Conservation (phyloP, 2,113 vertebrate species). For the Todiramphus chloris region DNA sequence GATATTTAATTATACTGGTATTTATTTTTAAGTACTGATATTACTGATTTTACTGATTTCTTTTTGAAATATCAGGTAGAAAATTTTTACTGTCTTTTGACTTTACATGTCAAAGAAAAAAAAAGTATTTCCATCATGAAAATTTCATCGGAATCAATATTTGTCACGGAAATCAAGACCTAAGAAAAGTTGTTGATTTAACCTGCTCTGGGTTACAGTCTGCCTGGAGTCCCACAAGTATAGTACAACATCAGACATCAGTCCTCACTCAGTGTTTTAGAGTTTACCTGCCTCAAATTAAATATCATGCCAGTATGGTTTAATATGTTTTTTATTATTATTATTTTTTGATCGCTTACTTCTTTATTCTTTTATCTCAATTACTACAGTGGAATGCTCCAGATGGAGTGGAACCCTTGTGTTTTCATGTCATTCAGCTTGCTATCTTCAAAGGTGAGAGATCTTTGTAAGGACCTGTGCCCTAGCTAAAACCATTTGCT, state of each 20-base stretch:
- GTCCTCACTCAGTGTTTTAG: background rate
- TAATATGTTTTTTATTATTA: background rate
- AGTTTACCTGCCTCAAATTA: background rate
- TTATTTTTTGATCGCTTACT: background rate
- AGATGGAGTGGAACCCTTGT: background rate
- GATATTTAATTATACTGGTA: background rate
- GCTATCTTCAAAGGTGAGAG: background rate
- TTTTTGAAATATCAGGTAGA: background rate
- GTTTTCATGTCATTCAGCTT: background rate
- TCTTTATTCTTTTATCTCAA: background rate
- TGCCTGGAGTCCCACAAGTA: background rate
- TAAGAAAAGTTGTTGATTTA: background rate
- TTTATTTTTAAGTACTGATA: background rate
- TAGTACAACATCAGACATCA: background rate
- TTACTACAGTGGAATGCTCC: background rate
- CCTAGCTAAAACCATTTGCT: background rate
- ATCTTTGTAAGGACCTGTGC: rapidly evolving
- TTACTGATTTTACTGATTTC: background rate
- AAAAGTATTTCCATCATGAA: background rate
- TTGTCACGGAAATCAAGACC: background rate
- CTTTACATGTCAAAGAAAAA: background rate
- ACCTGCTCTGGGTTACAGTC: background rate
- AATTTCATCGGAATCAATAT: background rate
- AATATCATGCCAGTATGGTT: background rate
- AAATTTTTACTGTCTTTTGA: background rate